Evolutionary conservation across 2,888 invertebrate genomes (phyloP).

Genomic region (Ochropleura leucogaster): DNA sequence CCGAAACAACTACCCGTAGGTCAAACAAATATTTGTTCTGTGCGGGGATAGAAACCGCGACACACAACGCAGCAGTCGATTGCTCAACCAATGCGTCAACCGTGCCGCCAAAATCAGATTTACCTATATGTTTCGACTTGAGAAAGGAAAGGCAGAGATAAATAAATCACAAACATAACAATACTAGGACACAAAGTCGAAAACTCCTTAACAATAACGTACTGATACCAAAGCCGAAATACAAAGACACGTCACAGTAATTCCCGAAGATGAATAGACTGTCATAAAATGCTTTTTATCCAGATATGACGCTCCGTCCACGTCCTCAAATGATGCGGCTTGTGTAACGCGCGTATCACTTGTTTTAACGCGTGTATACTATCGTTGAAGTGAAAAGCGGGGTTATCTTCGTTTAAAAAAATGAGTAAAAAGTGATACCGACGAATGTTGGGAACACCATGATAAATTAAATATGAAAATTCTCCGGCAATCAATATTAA

Average conservation of each 20-base stretch:
- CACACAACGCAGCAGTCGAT: too few relatives aligned
- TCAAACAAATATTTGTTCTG: too few relatives aligned
- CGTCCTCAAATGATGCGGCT: neutral
- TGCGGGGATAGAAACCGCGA: too few relatives aligned
- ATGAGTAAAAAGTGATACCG: too few relatives aligned
- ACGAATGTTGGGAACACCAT: too few relatives aligned
- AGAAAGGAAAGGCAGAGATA: neutral
- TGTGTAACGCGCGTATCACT: neutral
- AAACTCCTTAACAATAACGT: conserved; percentile 30
- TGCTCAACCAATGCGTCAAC: too few relatives aligned
- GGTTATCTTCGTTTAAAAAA: too few relatives aligned
- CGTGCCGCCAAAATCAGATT: neutral
- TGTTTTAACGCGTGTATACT: neutral
- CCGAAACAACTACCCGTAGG: too few relatives aligned
- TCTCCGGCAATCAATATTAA: too few relatives aligned
- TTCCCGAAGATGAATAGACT: conserved; percentile 59
- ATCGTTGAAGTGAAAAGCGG: too few relatives aligned
- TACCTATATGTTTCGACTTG: neutral
- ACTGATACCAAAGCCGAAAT: conserved; percentile 37
- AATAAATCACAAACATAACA: conserved; percentile 2
- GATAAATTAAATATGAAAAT: too few relatives aligned
- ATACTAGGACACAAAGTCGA: conserved; percentile 18
- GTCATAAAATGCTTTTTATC: conserved; percentile 55
- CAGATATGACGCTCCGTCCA: conserved; percentile 27
- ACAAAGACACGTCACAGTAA: conserved; percentile 58